Conservation (phyloP, 1,140 invertebrate species). For the Drosophila tropicalis region DNA sequence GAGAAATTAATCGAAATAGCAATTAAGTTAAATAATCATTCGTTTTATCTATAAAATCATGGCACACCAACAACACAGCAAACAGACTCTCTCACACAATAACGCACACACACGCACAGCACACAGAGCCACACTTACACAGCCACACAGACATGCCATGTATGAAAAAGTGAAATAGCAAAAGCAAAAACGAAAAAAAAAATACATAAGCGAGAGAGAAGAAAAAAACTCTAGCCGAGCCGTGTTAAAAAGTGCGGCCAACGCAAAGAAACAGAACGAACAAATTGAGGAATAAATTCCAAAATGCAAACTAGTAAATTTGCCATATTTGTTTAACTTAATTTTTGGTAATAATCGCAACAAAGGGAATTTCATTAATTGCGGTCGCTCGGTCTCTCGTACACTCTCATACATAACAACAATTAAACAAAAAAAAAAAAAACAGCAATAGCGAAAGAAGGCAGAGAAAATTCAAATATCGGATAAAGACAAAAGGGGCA, state of each 20-base stretch:
- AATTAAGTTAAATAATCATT: not conserved
- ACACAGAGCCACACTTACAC: conserved; percentile 30
- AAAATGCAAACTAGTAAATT: not conserved
- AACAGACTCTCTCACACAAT: conserved; percentile 19
- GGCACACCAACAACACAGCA: conserved; percentile 15
- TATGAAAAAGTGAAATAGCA: conserved; percentile 75
- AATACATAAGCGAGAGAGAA: conserved; percentile 3
- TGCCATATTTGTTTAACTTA: not conserved
- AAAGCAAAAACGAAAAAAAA: conserved; percentile 33
- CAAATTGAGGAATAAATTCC: not conserved
- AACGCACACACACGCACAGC: conserved; percentile 17
- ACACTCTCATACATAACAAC: conserved; percentile 6
- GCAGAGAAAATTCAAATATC: not conserved
- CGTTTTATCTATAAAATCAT: not conserved
- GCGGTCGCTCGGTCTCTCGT: conserved; percentile 2
- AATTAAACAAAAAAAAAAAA: not conserved
- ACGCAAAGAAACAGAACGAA: conserved; percentile 8
- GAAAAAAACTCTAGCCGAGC: conserved; percentile 39
- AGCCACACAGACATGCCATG: conserved; percentile 38
- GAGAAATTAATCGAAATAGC: not conserved
- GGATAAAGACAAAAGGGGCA: not conserved
- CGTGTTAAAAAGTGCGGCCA: conserved; percentile 9
- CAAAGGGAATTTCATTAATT: conserved; percentile 6
- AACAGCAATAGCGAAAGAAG: not conserved
- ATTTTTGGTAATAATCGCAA: conserved; percentile 2